Evolutionary conservation across 2,113 vertebrate species (phyloP), one percentile per base, ranked within the genome.

Genomic region (Gallinago media): DNA sequence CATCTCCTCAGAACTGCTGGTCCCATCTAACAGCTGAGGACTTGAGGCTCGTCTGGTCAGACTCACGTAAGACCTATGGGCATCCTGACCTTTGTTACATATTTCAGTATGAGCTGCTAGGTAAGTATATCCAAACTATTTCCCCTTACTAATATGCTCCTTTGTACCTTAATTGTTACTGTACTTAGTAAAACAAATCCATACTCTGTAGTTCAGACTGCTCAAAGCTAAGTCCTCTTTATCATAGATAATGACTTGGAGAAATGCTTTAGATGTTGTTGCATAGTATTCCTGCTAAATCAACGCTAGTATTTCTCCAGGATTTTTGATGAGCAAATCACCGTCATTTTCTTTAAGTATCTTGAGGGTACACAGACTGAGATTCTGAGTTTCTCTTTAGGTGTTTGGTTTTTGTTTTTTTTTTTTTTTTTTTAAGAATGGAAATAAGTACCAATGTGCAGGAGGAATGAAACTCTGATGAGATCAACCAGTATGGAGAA

Each of bases 401-500:
- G 3, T 52, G 1, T 0, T 2, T 2, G 20, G 31, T 65, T 71
- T 75, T 63, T 12, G 1, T 0, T n/a, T n/a, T n/a, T n/a, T n/a
- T 1, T 68, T 46, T 44, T 1, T 68, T 46, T 44, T 65, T 71
- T 75, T 63, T 14, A 85, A 71, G 58, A 54, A 31, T 85, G 23
- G 7, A 56, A 27, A 79, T 65, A 52, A 84, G 59, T 61, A 42
- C 6, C 22, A 32, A 16, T 6, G 7, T 27, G 34, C 4, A 63
- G 32, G 56, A 79, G 12, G 20, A 92, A 20, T 17, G 79, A 85
- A 93, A 26, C 10, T 82, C 10, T 76, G 32, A 72, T 67, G 59
- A 80, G 17, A 10, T 85, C 34, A 81, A 34, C 46, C 14, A 44
- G 3, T 49, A 32, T 22, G 25, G 15, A 88, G 46, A 70, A 95